Base-by-base conservation (phyloP, 2,888 invertebrate species). In the Ichneumon xanthorius region DNA sequence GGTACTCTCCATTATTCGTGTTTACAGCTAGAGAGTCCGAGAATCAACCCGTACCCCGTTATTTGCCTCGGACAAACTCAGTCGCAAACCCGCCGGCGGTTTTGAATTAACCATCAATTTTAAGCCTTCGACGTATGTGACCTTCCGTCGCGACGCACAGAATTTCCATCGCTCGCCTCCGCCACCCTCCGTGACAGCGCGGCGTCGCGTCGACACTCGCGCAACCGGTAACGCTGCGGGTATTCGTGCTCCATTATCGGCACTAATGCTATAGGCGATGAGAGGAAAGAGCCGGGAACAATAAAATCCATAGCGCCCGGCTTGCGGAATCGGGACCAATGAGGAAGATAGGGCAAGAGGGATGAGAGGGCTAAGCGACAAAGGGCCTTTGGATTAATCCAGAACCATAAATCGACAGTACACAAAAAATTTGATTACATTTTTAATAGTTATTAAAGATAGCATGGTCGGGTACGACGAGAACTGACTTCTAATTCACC, bases 91-190 rank as follows among this genome's bases (percentile, higher is more conserved):
- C 88, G 87, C 89, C 45, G 89, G 90, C 88, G 90, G 90, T 92
- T 91, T 91, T 90, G 90, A 91, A 91, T 91, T 91, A 91, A 91
- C 90, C 91, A 90, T 91, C 90, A 90, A 91, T 91, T 91, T 91
- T 90, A 90, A 88, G 88, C 88, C 88, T 80, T 87, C 89, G 87
- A 87, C 80, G 86, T 85, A 85, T 79, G 76, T 86, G 86, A 82
- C 86, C 86, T 84, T 88, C 86, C 84, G 82, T 68, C 85, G 77
- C 78, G 67, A 72, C 26, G n/a, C 53, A 5, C 79, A 19, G 45
- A 61, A 70, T 68, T 67, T 77, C 77, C 40, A 16, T 30, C 78
- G 61, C 9, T 30, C 37, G 65, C n/a, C 22, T 11, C 19, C 58
- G 19, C 58, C 11, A 67, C 37, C 19, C 19, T 67, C 40, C 40